A percentile compares a stretch with the other conserved stretches of the same genome.
phyloP scores from a whole-genome alignment of 1,140 invertebrate genomes.

The Ptiloglossa arizonensis region DNA sequence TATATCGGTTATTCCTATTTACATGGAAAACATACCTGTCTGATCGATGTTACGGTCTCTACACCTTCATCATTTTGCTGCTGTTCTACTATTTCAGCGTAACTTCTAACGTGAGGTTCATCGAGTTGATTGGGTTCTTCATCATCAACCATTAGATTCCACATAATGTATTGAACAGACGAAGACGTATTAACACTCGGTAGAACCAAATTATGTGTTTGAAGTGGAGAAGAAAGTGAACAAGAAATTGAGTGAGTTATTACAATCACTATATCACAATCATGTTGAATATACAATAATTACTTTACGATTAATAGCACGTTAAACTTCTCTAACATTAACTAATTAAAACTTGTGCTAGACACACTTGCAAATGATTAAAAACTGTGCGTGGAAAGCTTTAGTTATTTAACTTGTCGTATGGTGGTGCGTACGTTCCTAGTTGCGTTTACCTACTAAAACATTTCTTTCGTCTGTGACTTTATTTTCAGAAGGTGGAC shows the following conservation, averaged over 20 bases:
- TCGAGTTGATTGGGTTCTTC: too few relatives aligned
- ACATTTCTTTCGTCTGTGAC: background rate
- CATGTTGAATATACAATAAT: conserved; percentile 1
- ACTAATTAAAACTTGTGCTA: conserved; percentile 4
- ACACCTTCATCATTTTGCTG: conserved; percentile 51
- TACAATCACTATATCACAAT: background rate
- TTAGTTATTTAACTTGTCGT: too few relatives aligned
- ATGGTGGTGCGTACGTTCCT: background rate
- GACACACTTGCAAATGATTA: background rate
- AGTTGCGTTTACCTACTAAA: background rate
- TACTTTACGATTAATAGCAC: conserved; percentile 7
- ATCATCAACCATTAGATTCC: conserved; percentile 32
- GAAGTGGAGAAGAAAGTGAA: background rate
- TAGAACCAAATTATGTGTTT: background rate
- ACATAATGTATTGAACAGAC: conserved; percentile 56
- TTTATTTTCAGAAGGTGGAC: background rate
- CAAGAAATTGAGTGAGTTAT: background rate
- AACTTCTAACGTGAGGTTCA: conserved; percentile 40
- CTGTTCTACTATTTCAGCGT: conserved; percentile 48
- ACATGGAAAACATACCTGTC: conserved; percentile 39
- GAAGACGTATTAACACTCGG: conserved; percentile 7
- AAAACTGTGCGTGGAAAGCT: background rate
- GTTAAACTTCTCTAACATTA: background rate
- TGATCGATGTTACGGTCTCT: conserved; percentile 45
- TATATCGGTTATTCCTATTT: background rate